A percentile compares a stretch with the other conserved stretches of the same genome.
These are phyloP conservation scores for Homalodisca vitripennis DNA, from an alignment of 1,140 invertebrate genomes.

Conservation along the genomic window DNA sequence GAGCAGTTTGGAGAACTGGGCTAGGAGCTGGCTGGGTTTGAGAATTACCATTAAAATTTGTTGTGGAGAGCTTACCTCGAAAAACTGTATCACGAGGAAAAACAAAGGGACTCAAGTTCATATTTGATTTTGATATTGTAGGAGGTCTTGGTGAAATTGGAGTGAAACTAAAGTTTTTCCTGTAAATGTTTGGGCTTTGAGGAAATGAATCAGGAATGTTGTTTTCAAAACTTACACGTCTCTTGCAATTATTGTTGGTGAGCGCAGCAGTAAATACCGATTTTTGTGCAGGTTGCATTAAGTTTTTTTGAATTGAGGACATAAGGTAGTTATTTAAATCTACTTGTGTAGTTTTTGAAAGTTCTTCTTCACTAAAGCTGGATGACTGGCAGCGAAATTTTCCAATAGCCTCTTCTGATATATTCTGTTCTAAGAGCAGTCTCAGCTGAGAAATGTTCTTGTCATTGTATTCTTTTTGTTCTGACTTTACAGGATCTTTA, in stretches of 20 bases:
- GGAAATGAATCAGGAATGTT: conserved; percentile 44
- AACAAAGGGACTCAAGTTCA: conserved; percentile 50
- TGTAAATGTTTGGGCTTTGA: conserved; percentile 61
- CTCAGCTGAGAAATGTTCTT: conserved; percentile 69
- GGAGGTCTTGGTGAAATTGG: conserved; percentile 74
- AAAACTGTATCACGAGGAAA: conserved; percentile 48
- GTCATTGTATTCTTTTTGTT: conserved; percentile 44
- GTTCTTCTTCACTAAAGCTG: conserved; percentile 5
- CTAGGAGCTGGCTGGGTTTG: background rate
- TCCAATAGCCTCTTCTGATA: conserved; percentile 45
- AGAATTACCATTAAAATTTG: background rate
- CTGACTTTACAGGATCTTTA: conserved; percentile 49
- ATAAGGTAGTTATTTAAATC: background rate
- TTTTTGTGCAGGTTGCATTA: background rate
- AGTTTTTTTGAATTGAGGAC: background rate
- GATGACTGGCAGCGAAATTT: background rate
- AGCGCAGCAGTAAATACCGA: background rate
- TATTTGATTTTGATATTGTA: conserved; percentile 53
- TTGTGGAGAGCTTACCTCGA: background rate
- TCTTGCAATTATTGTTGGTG: conserved; percentile 42
- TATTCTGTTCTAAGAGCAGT: conserved; percentile 67
- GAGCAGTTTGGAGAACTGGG: background rate
- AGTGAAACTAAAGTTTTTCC: conserved; percentile 79
- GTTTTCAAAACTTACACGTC: conserved; percentile 64
- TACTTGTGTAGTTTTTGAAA: background rate